Percentiles rank a stretch among this genome's conserved stretches.
Conservation (phyloP, 2,888 invertebrate species). For the Lymantria dispar region DNA sequence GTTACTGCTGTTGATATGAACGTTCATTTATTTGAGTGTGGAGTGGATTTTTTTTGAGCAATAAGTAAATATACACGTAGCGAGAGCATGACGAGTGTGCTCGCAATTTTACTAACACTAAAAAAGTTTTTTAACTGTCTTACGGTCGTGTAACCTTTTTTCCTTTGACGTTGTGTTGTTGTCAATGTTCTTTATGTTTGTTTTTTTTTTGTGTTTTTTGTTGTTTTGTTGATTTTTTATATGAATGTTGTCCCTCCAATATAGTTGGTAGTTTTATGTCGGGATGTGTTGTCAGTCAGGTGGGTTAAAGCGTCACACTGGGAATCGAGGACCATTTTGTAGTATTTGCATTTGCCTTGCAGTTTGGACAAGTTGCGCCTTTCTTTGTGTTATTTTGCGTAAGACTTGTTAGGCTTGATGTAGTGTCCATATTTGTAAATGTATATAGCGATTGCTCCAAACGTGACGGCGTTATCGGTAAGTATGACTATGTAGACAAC, state of each 20-base stretch:
- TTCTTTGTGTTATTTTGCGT: conserved; percentile 76
- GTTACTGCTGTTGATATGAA: conserved; percentile 69
- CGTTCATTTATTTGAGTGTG: conserved; percentile 73
- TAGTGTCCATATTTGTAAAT: conserved; percentile 60
- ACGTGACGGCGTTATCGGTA: conserved; percentile 51
- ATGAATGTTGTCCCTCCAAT: conserved; percentile 67
- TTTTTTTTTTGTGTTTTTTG: conserved; percentile 39
- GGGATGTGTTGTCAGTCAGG: conserved; percentile 63
- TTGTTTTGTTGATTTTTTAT: conserved; percentile 47
- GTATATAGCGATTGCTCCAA: conserved; percentile 56
- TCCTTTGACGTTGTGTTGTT: conserved; percentile 77
- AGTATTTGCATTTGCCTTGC: conserved; percentile 68
- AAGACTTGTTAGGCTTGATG: conserved; percentile 74
- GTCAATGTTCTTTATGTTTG: conserved; percentile 54
- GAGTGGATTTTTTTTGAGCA: conserved; percentile 75
- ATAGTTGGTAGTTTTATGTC: conserved; percentile 56
- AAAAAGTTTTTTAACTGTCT: conserved; percentile 46
- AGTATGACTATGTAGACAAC: conserved; percentile 60
- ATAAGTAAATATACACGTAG: conserved; percentile 43
- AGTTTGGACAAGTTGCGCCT: conserved; percentile 54
- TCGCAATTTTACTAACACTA: conserved; percentile 60
- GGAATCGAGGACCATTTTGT: conserved; percentile 46
- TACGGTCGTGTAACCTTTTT: conserved; percentile 59
- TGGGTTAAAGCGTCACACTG: conserved; percentile 73
- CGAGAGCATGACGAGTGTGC: conserved; percentile 71